These are phyloP conservation scores for Cyclina sinensis DNA, from an alignment of 1,140 invertebrate species.

Conservation along the genomic window DNA sequence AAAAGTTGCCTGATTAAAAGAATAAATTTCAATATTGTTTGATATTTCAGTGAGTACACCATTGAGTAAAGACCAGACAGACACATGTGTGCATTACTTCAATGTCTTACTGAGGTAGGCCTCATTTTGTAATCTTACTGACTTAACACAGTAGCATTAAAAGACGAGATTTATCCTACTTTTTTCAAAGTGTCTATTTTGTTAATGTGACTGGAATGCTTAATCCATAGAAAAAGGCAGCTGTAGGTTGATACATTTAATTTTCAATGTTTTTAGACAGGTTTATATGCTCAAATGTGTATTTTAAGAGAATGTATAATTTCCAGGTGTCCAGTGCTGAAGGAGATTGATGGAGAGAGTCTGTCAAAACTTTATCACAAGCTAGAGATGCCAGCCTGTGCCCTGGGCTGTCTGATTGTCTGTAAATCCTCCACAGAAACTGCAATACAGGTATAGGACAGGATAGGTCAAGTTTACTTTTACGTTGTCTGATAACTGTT, in stretches of 20 bases:
- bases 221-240: too few relatives aligned
- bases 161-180: too few relatives aligned
- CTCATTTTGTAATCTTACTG: too few relatives aligned
- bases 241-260: too few relatives aligned
- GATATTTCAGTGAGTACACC: constrained; percentile 72
- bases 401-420: constrained; percentile 72
- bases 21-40: too few relatives aligned
- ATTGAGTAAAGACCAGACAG: constrained; percentile 69
- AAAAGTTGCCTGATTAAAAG: too few relatives aligned
- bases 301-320: not conserved
- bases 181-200: too few relatives aligned
- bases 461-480: not conserved
- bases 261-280: too few relatives aligned
- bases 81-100: constrained; percentile 73
- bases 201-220: too few relatives aligned
- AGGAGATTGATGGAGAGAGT: constrained; percentile 63
- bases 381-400: constrained; percentile 73
- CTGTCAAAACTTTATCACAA: constrained; percentile 70
- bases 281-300: too few relatives aligned
- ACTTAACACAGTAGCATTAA: too few relatives aligned
- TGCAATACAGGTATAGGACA: constrained; percentile 1
- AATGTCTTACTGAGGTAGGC: constrained; percentile 74
- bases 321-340: constrained; percentile 76
- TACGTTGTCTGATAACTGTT: too few relatives aligned
- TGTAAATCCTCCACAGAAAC: not conserved